Conservation (phyloP, 2,888 invertebrate genomes). For the Germaria angustata region DNA sequence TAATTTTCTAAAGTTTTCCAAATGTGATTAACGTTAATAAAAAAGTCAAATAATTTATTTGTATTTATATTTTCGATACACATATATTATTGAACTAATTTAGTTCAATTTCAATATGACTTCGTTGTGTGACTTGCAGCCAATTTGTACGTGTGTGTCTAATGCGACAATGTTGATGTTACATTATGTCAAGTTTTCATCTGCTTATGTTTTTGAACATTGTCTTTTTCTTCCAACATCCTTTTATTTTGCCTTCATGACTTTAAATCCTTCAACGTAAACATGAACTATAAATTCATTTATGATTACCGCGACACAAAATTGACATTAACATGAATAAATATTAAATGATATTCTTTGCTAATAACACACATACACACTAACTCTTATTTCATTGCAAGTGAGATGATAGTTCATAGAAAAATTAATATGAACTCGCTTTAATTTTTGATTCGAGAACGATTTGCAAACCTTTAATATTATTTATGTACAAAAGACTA, state of each 20-base stretch:
- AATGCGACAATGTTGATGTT: not conserved
- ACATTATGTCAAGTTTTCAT: not conserved
- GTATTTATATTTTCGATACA: too few relatives aligned
- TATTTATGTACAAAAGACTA: too few relatives aligned
- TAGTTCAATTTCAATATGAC: not conserved
- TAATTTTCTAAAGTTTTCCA: too few relatives aligned
- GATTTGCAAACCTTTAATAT: too few relatives aligned
- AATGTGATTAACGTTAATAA: too few relatives aligned
- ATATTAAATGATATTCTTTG: not conserved
- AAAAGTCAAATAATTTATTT: too few relatives aligned
- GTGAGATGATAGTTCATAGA: not conserved
- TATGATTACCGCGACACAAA: slow-evolving; percentile 23
- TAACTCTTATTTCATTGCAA: not conserved
- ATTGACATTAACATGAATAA: slow-evolving; percentile 41
- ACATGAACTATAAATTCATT: slow-evolving; percentile 15
- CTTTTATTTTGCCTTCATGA: slow-evolving; percentile 1
- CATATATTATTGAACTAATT: too few relatives aligned
- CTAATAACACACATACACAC: not conserved
- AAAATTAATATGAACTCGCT: too few relatives aligned
- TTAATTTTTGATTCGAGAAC: too few relatives aligned
- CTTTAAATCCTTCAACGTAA: slow-evolving; percentile 9
- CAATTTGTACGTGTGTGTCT: not conserved
- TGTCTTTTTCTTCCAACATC: not conserved
- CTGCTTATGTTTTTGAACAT: not conserved
- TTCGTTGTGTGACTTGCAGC: not conserved